Conservation (phyloP, 64 coral and sea anemone species). For the Stichodactyla helianthus region DNA sequence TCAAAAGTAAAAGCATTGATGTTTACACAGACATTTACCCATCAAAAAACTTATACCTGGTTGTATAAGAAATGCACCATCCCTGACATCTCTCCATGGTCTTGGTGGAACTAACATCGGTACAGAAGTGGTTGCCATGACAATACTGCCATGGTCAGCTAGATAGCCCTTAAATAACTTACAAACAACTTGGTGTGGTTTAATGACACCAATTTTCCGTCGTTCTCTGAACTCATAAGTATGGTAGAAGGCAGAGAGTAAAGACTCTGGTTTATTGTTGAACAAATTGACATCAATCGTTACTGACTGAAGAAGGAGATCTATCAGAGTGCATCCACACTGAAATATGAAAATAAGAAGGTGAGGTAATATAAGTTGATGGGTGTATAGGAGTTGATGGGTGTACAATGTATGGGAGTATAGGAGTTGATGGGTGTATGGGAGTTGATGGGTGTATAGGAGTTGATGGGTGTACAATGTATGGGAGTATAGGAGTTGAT, state of each 20-base stretch:
- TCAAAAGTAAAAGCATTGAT: neutral
- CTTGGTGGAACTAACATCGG: conserved; percentile 94
- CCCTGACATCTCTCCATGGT: conserved; percentile 76
- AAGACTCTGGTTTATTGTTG: conserved; percentile 61
- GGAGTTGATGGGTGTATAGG: no score
- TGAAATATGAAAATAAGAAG: conserved; percentile 17
- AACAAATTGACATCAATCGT: conserved; percentile 83
- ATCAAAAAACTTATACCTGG: conserved; percentile 34
- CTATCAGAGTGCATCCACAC: conserved; percentile 90
- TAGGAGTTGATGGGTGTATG: no score
- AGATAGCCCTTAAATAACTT: conserved; percentile 86
- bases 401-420: no score
- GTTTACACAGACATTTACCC: neutral
- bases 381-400: no score
- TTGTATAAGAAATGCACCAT: conserved; percentile 91
- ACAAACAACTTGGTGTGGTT: conserved; percentile 86
- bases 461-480: no score
- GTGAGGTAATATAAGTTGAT: neutral
- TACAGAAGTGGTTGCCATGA: conserved; percentile 88
- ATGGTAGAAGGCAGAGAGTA: conserved; percentile 90
- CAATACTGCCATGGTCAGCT: conserved; percentile 82
- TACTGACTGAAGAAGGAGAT: conserved; percentile 80
- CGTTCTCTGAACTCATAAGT: conserved; percentile 84
- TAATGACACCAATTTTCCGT: conserved; percentile 82
- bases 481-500: no score